Base-by-base conservation (phyloP, 2,888 invertebrate genomes). In the Rambutsinella grinnellia region DNA sequence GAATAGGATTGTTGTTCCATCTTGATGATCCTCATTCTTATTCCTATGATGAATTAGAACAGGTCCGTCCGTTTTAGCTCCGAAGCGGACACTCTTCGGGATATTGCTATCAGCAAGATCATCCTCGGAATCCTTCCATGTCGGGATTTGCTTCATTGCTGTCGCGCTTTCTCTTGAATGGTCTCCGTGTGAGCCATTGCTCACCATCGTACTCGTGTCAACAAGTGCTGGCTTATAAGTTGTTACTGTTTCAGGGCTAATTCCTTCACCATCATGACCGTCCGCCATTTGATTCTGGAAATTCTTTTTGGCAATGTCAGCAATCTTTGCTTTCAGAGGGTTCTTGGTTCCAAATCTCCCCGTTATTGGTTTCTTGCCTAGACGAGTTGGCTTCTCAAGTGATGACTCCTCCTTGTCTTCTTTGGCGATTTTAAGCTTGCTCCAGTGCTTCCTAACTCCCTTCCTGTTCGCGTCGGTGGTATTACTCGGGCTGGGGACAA, bases 61-160 rank as follows among this genome's bases (percentile, higher is more conserved):
- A 1, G 76, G 76, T 44, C 76, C 76, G 26, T 76, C 76, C 2
- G 58, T 76, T 76, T 76, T 76, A 27, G 60, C 66, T 58, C 70
- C 70, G 60, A 67, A 69, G 5, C 79, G 69, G 10, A 75, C 58
- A 54, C 66, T 81, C 66, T 66, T 70, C 1, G 81, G 81, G 2
- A 63, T 78, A 46, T 76, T 79, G 2, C 75, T 53, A 44, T 80
- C 81, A 27, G 47, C 65, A 3, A 49, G 19, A n/a, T 79, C 79
- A 27, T 79, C 79, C 28, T 68, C 75, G 15, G 44, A n/a, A 27
- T 21, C 24, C 46, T 60, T 47, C 58, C 58, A 68, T 0, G 58
- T 54, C 0, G 68, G 68, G 28, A 51, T 51, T 13, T 57, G 24
- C 27, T 24, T 68, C 8, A 58, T 19, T n/a, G 51, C 51, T 2